Evolutionary conservation across 2,113 vertebrate genomes (phyloP).

Genomic region (Scopus umbretta): DNA sequence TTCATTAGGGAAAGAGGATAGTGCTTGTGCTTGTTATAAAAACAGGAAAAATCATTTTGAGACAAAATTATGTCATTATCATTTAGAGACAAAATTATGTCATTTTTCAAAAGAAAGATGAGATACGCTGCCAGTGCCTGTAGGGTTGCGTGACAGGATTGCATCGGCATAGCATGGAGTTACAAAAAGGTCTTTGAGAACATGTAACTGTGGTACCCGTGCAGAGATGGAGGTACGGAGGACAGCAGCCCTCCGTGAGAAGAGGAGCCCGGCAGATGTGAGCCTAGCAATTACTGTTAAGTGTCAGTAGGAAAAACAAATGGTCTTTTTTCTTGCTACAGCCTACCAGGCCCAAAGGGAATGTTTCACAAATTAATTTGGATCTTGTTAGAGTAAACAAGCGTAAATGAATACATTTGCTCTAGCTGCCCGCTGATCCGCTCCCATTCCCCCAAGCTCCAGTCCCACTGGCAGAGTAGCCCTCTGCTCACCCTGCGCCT

Average conservation of each 20-base stretch:
- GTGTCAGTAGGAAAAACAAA: neutral
- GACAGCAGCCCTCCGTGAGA: neutral
- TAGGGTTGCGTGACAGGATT: neutral
- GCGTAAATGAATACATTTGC: neutral
- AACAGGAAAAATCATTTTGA: neutral
- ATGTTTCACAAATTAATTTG: neutral
- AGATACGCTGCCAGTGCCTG: neutral
- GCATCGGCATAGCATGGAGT: neutral
- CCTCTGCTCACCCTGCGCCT: neutral
- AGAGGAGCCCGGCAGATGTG: neutral
- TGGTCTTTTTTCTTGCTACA: neutral
- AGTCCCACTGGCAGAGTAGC: neutral
- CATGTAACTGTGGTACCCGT: neutral
- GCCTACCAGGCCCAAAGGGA: neutral
- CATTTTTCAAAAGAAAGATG: neutral
- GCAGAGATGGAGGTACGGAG: fast-evolving
- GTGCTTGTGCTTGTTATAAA: neutral
- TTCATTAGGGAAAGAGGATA: neutral
- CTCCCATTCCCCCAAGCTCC: neutral
- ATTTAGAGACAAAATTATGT: neutral
- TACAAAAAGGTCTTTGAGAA: neutral
- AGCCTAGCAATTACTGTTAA: neutral
- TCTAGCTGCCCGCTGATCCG: neutral
- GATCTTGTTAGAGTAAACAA: neutral
- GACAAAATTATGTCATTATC: neutral